Percentiles rank a stretch among this genome's conserved stretches.
phyloP scores from a whole-genome alignment of 2,113 vertebrate genomes.

The Meriones unguiculatus region DNA sequence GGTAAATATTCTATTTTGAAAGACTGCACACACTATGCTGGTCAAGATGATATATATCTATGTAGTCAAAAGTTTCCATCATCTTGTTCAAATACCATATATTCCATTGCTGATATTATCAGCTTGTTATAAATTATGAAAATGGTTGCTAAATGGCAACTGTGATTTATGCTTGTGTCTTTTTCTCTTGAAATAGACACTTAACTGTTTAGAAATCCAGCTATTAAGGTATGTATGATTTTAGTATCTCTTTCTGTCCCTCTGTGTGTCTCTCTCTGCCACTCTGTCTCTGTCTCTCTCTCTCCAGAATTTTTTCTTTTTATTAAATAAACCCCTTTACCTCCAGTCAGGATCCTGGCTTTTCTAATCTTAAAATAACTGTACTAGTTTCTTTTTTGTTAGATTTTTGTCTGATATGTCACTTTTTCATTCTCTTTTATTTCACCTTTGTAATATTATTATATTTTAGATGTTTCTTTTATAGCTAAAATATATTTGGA shows the following conservation, averaged over 20 bases:
- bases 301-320: background rate
- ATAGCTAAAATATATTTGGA: background rate
- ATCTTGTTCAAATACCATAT: slow-evolving; percentile 11
- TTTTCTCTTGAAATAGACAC: slow-evolving; percentile 12
- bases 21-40: background rate
- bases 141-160: background rate
- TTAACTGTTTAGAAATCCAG: slow-evolving; percentile 10
- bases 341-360: background rate
- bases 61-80: background rate
- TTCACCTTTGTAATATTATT: background rate
- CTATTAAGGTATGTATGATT: background rate
- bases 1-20: slow-evolving; percentile 7
- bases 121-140: background rate
- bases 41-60: background rate
- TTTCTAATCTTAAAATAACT: slow-evolving; percentile 54
- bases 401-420: background rate
- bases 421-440: background rate
- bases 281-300: background rate
- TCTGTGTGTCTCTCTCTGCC: too few species aligned
- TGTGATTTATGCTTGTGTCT: background rate
- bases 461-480: slow-evolving; percentile 33
- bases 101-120: background rate
- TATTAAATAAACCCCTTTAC: background rate
- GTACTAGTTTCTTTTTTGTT: background rate
- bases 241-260: background rate